Conservation (phyloP, 2,113 vertebrate genomes). For the Barbus barbus region DNA sequence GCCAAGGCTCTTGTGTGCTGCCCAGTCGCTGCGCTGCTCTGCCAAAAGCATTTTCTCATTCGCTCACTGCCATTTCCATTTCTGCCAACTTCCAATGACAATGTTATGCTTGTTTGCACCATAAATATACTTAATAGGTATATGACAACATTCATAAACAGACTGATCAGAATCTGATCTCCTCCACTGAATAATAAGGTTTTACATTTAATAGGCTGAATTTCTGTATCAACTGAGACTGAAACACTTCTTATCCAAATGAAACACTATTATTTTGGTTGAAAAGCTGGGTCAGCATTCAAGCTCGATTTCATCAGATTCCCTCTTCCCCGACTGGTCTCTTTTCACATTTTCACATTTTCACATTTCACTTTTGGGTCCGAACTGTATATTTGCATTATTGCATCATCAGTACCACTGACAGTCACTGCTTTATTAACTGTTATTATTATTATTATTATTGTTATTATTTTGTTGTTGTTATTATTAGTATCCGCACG, state of each 20-base stretch:
- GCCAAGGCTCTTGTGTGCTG: conserved; percentile 40
- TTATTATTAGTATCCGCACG: no score
- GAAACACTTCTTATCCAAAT: not conserved
- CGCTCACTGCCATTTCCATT: conserved; percentile 30
- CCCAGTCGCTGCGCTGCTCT: conserved; percentile 27
- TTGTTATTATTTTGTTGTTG: no score
- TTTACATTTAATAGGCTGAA: not conserved
- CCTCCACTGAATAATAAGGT: not conserved
- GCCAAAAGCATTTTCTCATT: conserved; percentile 43
- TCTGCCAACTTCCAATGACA: conserved; percentile 39
- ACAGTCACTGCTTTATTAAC: not conserved
- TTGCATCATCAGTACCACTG: not conserved
- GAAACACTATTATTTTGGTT: not conserved
- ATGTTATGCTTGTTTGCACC: conserved; percentile 41
- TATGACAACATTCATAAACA: conserved; percentile 37
- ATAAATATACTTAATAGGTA: conserved; percentile 32
- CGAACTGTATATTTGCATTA: not conserved
- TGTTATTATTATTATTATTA: no score
- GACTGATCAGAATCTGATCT: not conserved
- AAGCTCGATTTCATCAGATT: not conserved
- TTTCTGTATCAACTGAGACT: not conserved
- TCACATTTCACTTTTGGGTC: not conserved
- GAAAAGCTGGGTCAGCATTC: not conserved
- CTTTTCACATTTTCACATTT: not conserved
- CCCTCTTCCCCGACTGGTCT: no score